These are phyloP conservation scores for Drosophila chauvacae DNA, from an alignment of 1,140 invertebrate genomes.

Conservation along the genomic window DNA sequence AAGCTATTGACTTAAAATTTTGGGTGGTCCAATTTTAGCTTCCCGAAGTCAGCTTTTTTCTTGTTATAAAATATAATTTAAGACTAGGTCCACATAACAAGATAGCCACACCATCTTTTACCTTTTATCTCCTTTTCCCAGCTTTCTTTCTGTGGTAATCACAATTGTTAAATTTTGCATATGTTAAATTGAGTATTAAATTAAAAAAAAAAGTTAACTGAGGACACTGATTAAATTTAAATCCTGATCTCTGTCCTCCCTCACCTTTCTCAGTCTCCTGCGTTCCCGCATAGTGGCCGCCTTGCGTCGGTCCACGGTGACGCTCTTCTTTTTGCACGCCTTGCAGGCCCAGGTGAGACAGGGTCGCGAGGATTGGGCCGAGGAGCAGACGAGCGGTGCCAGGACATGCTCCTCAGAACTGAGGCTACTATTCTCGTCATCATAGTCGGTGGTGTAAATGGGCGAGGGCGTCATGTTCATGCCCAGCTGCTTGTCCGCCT, in stretches of 20 bases:
- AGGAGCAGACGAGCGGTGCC: constrained; percentile 84
- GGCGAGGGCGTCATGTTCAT: constrained; percentile 74
- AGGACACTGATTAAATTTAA: neutral
- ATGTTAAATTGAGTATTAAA: too few relatives aligned
- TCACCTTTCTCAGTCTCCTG: constrained; percentile 94
- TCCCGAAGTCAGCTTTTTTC: too few relatives aligned
- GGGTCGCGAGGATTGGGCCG: constrained; percentile 87
- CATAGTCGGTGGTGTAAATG: constrained; percentile 80
- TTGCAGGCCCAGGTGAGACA: constrained; percentile 98
- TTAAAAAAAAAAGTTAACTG: too few relatives aligned
- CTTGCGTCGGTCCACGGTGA: constrained; percentile 97
- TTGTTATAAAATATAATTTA: too few relatives aligned
- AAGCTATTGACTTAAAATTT: too few relatives aligned
- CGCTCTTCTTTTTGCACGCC: constrained; percentile 97
- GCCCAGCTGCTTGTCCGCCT: constrained; percentile 53
- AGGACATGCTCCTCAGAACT: constrained; percentile 85
- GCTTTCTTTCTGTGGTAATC: too few relatives aligned
- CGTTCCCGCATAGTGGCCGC: constrained; percentile 98
- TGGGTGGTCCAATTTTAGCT: too few relatives aligned
- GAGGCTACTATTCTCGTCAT: constrained; percentile 78
- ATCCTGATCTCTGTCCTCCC: neutral
- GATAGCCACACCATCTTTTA: too few relatives aligned
- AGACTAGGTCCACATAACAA: too few relatives aligned
- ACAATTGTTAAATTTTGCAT: too few relatives aligned
- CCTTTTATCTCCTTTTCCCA: too few relatives aligned